phyloP scores from a whole-genome alignment of 2,888 invertebrate species.

The Lissonota sp. region DNA sequence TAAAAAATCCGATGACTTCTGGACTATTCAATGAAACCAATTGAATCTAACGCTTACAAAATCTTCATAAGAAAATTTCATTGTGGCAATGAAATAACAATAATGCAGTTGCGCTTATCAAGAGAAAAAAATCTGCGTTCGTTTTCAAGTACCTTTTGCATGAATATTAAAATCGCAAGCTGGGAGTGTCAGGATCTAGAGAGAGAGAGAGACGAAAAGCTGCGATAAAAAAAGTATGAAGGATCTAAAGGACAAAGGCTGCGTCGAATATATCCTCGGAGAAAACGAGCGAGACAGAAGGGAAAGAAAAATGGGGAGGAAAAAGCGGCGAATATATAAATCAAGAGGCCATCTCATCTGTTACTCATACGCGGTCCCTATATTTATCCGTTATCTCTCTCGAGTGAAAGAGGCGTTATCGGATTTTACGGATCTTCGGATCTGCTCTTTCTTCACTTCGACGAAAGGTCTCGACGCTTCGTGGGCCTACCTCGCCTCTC shows the following conservation, averaged over 20 bases:
- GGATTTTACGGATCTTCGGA: slow-evolving; percentile 72
- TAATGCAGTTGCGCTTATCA: no score
- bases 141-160: not conserved
- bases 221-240: slow-evolving; percentile 25
- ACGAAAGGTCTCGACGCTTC: slow-evolving; percentile 28
- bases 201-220: slow-evolving; percentile 5
- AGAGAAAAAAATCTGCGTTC: no score
- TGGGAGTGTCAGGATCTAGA: slow-evolving; percentile 14
- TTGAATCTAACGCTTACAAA: no score
- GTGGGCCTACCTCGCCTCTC: slow-evolving; percentile 30
- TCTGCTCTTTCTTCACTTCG: slow-evolving; percentile 60
- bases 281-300: not conserved
- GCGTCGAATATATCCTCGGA: not conserved
- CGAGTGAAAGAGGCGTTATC: slow-evolving; percentile 67
- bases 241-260: slow-evolving; percentile 37
- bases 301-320: slow-evolving; percentile 13
- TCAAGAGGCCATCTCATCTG: slow-evolving; percentile 63
- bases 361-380: slow-evolving; percentile 69
- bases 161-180: not conserved
- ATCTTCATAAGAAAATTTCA: no score
- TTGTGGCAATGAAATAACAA: no score
- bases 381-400: slow-evolving; percentile 74
- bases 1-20: not conserved
- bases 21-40: not conserved
- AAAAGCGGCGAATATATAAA: slow-evolving; percentile 55